Base-by-base conservation (phyloP, 2,888 invertebrate species). In the Mactromeris polynyma region DNA sequence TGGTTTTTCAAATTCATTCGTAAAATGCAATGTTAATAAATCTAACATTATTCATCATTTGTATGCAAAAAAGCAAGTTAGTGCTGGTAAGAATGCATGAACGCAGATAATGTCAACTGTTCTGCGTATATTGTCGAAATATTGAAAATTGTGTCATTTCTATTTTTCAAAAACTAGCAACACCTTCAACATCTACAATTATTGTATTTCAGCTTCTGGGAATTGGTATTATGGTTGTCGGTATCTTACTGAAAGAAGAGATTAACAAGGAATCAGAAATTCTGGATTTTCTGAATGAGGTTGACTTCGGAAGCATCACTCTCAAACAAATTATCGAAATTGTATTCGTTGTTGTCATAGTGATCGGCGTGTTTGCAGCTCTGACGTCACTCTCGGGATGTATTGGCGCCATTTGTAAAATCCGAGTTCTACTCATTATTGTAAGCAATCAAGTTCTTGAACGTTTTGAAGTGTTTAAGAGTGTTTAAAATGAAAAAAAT, bases 381-480 rank as follows among this genome's bases (percentile, higher is more conserved):
- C 21, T 91, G 26, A 90, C 90, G 31, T 85, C 91, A 69, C n/a
- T 90, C 0, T 64, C 69, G 26, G 91, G 91, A 11, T 90, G 90
- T 7, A 38, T 83, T 19, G 91, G 91, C 0, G 91, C 91, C 31
- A n/a, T 88, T 31, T 90, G 81, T 40, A 89, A 81, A 80, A 19
- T 90, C 3, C 78, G 86, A 17, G 73, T 85, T 2, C 33, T 91
- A 21, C 64, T 91, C 2, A 78, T 91, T 21, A 33, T 85, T 6
- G 91, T 91, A 54, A 83, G 91, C 89, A n/a, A 4, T 26, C n/a
- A 21, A n/a, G n/a, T n/a, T n/a, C n/a, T n/a, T n/a, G n/a, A n/a
- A n/a, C n/a, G 46, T 17, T 11, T 17, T 7, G 17, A 46, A 46
- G 17, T 46, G 9, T 11, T 46, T n/a, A n/a, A n/a, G n/a, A n/a